Conservation (phyloP, 2,888 invertebrate species). For the Drosophila kanekoi region DNA sequence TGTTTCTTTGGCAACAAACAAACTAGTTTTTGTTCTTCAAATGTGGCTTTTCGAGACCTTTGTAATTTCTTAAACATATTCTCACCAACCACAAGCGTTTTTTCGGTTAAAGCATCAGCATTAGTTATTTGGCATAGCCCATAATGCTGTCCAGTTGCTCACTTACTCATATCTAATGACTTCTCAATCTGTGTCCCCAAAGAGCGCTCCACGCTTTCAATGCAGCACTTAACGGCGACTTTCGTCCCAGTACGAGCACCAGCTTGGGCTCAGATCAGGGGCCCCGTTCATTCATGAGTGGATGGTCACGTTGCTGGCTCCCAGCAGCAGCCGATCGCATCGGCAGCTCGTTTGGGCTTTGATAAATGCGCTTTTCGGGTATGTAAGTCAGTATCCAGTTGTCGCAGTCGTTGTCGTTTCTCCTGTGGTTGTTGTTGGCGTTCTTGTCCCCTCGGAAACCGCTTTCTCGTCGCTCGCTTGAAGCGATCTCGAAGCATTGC, state of each 20-base stretch:
- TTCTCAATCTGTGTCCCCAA: constrained; percentile 80
- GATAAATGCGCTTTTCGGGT: constrained; percentile 81
- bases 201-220: constrained; percentile 51
- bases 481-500: constrained; percentile 42
- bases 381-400: constrained; percentile 80
- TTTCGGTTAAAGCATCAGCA: not conserved
- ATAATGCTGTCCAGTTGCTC: constrained; percentile 61
- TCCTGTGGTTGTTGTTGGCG: constrained; percentile 15
- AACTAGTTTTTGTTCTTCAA: not conserved
- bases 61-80: not conserved
- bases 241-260: constrained; percentile 42
- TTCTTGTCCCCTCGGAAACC: constrained; percentile 11
- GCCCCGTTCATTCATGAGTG: constrained; percentile 67
- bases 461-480: constrained; percentile 18
- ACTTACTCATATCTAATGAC: constrained; percentile 74
- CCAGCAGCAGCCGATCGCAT: constrained; percentile 10
- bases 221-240: constrained; percentile 53
- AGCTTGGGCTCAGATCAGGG: constrained; percentile 18
- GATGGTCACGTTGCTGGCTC: constrained; percentile 22
- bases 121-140: constrained; percentile 55
- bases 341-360: constrained; percentile 64
- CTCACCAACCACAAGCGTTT: not conserved
- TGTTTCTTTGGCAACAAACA: no score
- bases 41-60: not conserved
- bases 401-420: constrained; percentile 39